These are phyloP conservation scores for Epinephelus fuscoguttatus DNA, from an alignment of 2,113 vertebrate genomes.

Conservation along the genomic window DNA sequence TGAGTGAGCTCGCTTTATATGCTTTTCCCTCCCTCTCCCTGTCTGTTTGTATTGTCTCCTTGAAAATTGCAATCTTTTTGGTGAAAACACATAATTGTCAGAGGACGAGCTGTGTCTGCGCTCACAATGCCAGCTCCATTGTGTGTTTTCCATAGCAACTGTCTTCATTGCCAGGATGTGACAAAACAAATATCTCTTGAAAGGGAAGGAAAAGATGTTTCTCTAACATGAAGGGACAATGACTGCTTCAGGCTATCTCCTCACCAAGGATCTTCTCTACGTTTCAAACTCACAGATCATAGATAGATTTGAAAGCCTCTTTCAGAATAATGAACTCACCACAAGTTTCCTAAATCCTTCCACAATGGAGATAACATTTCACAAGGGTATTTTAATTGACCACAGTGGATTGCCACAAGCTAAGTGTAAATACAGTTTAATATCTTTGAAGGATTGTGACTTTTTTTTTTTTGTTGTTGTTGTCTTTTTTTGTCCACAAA, in stretches of 20 bases:
- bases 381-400: slow-evolving; percentile 50
- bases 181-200: slow-evolving; percentile 79
- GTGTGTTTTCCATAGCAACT: slow-evolving; percentile 83
- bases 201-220: slow-evolving; percentile 71
- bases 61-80: slow-evolving; percentile 81
- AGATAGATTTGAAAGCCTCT: slow-evolving; percentile 55
- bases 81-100: slow-evolving; percentile 81
- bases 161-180: slow-evolving; percentile 81
- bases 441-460: slow-evolving; percentile 8
- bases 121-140: slow-evolving; percentile 76
- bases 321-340: slow-evolving; percentile 62
- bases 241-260: slow-evolving; percentile 55
- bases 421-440: slow-evolving; percentile 9
- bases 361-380: slow-evolving; percentile 45
- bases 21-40: slow-evolving; percentile 64
- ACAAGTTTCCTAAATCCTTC: slow-evolving; percentile 45
- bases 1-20: slow-evolving; percentile 73
- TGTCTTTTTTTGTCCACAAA: background rate
- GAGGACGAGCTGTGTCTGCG: slow-evolving; percentile 72
- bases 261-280: slow-evolving; percentile 61
- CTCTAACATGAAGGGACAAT: slow-evolving; percentile 70
- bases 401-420: slow-evolving; percentile 38
- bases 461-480: background rate
- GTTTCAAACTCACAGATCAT: slow-evolving; percentile 55
- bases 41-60: slow-evolving; percentile 79